Evolutionary conservation across 2,888 invertebrate genomes (phyloP).

Genomic region (Noctua fimbriata): DNA sequence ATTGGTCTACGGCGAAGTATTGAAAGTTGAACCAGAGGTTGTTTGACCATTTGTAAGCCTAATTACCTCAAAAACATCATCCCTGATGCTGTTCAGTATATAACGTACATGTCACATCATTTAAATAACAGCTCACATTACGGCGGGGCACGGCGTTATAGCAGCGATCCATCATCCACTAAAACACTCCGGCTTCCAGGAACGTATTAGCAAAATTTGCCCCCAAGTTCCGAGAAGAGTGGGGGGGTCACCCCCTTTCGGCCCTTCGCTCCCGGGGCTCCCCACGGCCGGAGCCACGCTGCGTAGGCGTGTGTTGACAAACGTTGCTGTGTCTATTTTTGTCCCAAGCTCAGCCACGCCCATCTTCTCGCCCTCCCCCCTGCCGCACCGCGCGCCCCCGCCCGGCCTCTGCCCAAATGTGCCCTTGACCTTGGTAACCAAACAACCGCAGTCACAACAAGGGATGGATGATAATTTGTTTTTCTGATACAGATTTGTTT

Average conservation of each 20-base stretch:
- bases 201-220: constrained; percentile 68
- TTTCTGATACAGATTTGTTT: constrained; percentile 72
- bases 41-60: background rate
- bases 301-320: constrained; percentile 90
- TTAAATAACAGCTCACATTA: constrained; percentile 54
- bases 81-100: background rate
- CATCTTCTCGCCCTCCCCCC: constrained; percentile 65
- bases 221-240: constrained; percentile 58
- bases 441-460: constrained; percentile 90
- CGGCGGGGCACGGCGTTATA: constrained; percentile 49
- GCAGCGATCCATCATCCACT: constrained; percentile 63
- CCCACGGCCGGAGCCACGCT: constrained; percentile 70
- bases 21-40: background rate
- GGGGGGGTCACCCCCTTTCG: constrained; percentile 25
- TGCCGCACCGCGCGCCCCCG: constrained; percentile 53
- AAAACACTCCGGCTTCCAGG: constrained; percentile 68
- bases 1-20: background rate
- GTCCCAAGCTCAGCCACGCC: constrained; percentile 77
- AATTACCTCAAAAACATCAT: background rate
- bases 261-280: constrained; percentile 55
- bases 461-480: constrained; percentile 68
- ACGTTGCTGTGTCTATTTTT: constrained; percentile 86
- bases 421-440: constrained; percentile 89
- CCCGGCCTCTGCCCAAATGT: constrained; percentile 74
- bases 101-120: constrained; percentile 28